phyloP scores from a whole-genome alignment of 2,797 vertebrate species.

The Alca torda region DNA sequence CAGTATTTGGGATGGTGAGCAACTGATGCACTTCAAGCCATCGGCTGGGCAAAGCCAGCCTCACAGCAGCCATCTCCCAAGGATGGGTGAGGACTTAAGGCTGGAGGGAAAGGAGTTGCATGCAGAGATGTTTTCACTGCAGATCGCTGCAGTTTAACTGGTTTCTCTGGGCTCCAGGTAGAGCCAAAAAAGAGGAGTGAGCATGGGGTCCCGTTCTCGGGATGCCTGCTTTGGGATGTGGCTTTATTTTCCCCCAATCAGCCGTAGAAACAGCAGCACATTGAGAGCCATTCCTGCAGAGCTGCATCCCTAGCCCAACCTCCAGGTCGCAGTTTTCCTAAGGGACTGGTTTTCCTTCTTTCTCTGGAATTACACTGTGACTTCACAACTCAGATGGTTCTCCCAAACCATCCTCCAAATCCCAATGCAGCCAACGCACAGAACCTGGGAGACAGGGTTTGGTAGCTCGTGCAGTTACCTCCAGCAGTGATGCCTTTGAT shows the following conservation, averaged over 20 bases:
- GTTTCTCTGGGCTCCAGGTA: background rate
- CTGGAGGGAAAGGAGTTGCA: background rate
- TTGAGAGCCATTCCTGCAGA: background rate
- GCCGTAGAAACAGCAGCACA: background rate
- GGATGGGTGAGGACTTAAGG: background rate
- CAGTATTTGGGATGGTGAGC: background rate
- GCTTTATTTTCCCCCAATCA: background rate
- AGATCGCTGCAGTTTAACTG: background rate
- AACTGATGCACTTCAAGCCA: background rate
- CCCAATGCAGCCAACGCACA: rapidly evolving
- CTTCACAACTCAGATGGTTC: background rate
- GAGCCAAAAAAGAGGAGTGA: background rate
- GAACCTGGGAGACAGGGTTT: background rate
- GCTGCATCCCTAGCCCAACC: too few relatives aligned
- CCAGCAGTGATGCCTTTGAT: background rate
- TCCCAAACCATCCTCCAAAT: background rate
- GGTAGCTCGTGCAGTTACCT: background rate
- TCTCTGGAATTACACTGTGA: background rate
- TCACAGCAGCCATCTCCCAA: background rate
- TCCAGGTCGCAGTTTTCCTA: background rate
- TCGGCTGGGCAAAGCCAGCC: rapidly evolving
- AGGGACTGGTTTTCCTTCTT: background rate
- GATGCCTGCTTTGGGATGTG: background rate
- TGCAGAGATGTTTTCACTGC: background rate
- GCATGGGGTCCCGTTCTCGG: background rate